Conservation (phyloP, 2,888 invertebrate genomes). For the Carpatolechia fugitivella region DNA sequence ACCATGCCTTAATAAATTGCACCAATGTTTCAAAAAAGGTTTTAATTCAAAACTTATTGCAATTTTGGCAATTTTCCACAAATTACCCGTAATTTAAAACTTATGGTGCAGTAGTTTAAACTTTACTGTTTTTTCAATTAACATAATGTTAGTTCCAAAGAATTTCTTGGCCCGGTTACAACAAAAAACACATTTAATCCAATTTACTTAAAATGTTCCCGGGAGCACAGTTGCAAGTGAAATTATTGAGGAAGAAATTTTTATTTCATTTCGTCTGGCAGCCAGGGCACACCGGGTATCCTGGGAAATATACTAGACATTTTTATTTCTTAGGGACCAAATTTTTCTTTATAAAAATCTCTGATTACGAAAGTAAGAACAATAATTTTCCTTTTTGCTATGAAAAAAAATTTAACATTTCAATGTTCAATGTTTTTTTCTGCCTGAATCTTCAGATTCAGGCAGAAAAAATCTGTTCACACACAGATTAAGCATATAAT, state of each 20-base stretch:
- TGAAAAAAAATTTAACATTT: too few species aligned
- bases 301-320: too few species aligned
- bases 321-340: not conserved
- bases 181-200: not conserved
- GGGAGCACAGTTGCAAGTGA: not conserved
- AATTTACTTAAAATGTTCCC: conserved; percentile 1
- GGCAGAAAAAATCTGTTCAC: too few species aligned
- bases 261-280: not conserved
- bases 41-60: too few species aligned
- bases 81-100: not conserved
- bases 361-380: not conserved
- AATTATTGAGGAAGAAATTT: conserved; percentile 3
- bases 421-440: too few species aligned
- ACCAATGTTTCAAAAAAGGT: too few species aligned
- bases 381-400: too few species aligned
- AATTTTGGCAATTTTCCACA: not conserved
- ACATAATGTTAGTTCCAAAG: not conserved
- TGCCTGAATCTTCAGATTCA: too few species aligned
- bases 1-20: too few species aligned
- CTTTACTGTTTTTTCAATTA: not conserved
- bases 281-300: too few species aligned
- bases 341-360: not conserved
- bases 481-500: too few species aligned
- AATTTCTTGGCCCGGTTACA: conserved; percentile 2
- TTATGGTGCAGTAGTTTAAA: not conserved